phyloP scores from a whole-genome alignment of 1,140 invertebrate genomes.

The Phocides pigmalion region DNA sequence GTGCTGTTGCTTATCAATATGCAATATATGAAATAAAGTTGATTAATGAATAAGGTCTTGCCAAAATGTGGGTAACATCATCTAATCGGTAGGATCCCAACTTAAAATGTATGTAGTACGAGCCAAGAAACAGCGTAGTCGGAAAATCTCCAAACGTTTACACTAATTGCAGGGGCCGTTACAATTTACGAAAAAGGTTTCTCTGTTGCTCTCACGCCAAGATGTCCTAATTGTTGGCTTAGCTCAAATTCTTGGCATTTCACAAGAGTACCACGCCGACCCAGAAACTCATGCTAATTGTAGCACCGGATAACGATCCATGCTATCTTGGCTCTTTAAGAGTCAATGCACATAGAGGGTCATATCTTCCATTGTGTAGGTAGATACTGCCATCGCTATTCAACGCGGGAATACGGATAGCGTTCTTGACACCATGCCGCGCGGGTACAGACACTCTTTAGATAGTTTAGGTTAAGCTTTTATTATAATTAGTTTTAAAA shows the following conservation, averaged over 20 bases:
- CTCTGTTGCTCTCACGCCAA: neutral
- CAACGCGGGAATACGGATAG: too few relatives aligned
- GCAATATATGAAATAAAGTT: too few relatives aligned
- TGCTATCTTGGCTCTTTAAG: slow-evolving; percentile 18
- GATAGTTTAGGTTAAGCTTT: too few relatives aligned
- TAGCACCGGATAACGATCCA: slow-evolving; percentile 25
- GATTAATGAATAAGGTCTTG: too few relatives aligned
- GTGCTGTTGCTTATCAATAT: too few relatives aligned
- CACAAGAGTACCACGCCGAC: slow-evolving; percentile 19
- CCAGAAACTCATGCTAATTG: slow-evolving; percentile 27
- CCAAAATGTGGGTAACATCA: too few relatives aligned
- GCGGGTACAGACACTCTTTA: too few relatives aligned
- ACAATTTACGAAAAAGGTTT: neutral
- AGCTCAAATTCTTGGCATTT: slow-evolving; percentile 10
- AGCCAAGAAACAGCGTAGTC: neutral
- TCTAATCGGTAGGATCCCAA: too few relatives aligned
- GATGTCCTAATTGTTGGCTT: slow-evolving; percentile 23
- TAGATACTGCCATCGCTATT: too few relatives aligned
- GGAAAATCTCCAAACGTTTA: neutral
- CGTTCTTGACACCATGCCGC: too few relatives aligned
- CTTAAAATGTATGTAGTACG: neutral
- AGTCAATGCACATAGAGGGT: neutral
- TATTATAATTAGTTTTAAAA: too few relatives aligned
- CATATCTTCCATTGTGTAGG: neutral
- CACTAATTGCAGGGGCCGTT: neutral